A percentile compares a stretch with the other conserved stretches of the same genome.
phyloP scores from a whole-genome alignment of 1,140 invertebrate species.

The Drosophila ogumai region DNA sequence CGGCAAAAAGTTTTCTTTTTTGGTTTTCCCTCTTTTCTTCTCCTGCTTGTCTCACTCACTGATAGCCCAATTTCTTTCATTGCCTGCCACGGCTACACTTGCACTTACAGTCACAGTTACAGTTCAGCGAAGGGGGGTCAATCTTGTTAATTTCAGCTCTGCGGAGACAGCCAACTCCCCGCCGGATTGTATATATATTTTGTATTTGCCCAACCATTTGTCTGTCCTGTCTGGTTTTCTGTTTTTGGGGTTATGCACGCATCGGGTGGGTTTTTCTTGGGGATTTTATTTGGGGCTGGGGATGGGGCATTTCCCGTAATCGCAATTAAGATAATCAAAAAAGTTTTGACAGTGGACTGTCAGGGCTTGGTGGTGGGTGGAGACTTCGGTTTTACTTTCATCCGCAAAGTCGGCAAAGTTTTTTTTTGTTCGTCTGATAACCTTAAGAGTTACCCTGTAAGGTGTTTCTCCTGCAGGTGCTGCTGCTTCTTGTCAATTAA shows the following conservation, averaged over 20 bases:
- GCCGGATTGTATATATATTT: conserved; percentile 60
- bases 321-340: conserved; percentile 84
- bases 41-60: conserved; percentile 11
- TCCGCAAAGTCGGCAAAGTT: conserved; percentile 34
- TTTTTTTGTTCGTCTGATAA: conserved; percentile 4
- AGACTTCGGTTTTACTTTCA: conserved; percentile 70
- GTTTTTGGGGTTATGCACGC: conserved; percentile 59
- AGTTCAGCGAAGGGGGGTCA: conserved; percentile 46
- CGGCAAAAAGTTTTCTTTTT: conserved; percentile 24
- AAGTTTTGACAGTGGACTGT: conserved; percentile 80
- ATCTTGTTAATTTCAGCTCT: conserved; percentile 78
- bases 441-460: neutral
- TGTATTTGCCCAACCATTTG: conserved; percentile 46
- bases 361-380: conserved; percentile 29
- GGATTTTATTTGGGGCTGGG: neutral
- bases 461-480: neutral
- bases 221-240: conserved; percentile 30
- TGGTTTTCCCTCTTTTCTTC: neutral
- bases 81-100: conserved; percentile 40
- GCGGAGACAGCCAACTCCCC: conserved; percentile 14
- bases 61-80: conserved; percentile 79
- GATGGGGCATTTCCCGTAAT: conserved; percentile 54
- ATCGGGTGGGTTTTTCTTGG: conserved; percentile 32
- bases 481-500: too few relatives aligned
- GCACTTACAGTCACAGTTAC: conserved; percentile 18